Evolutionary conservation across 2,113 vertebrate genomes (phyloP).

Genomic region (Eublepharis macularius): DNA sequence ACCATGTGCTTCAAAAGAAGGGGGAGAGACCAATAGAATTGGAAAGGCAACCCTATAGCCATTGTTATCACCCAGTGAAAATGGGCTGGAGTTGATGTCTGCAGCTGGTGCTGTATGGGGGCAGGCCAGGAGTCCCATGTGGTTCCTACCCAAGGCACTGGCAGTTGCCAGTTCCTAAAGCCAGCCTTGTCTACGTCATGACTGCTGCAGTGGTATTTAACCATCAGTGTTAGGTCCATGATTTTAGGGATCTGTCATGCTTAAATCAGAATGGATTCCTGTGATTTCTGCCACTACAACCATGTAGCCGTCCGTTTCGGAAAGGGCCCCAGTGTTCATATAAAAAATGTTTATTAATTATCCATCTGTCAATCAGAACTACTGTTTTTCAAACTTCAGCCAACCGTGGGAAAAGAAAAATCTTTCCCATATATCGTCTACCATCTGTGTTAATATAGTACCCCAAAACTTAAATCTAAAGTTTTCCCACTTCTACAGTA

Average conservation of each 20-base stretch:
- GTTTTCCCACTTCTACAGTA: background rate
- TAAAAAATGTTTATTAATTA: too few relatives aligned
- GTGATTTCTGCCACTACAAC: background rate
- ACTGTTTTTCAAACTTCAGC: background rate
- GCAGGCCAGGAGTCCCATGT: too few relatives aligned
- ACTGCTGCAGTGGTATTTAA: background rate
- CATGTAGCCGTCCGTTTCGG: background rate
- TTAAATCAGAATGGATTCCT: background rate
- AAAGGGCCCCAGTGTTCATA: background rate
- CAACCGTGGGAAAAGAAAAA: background rate
- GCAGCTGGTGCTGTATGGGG: too few relatives aligned
- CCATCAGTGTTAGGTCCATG: background rate
- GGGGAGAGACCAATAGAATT: too few relatives aligned
- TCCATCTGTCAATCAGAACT: background rate
- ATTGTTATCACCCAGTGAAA: too few relatives aligned
- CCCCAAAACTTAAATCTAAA: background rate
- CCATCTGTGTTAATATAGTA: conserved; percentile 10
- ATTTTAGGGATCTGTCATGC: background rate
- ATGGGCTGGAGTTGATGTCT: too few relatives aligned
- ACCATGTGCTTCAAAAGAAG: too few relatives aligned
- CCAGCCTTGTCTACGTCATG: background rate
- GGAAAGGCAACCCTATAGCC: too few relatives aligned
- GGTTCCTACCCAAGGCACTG: too few relatives aligned
- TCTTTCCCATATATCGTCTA: background rate
- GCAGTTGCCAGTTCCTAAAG: too few relatives aligned